phyloP scores from a whole-genome alignment of 2,888 invertebrate genomes.

The Ophion ventricosus region DNA sequence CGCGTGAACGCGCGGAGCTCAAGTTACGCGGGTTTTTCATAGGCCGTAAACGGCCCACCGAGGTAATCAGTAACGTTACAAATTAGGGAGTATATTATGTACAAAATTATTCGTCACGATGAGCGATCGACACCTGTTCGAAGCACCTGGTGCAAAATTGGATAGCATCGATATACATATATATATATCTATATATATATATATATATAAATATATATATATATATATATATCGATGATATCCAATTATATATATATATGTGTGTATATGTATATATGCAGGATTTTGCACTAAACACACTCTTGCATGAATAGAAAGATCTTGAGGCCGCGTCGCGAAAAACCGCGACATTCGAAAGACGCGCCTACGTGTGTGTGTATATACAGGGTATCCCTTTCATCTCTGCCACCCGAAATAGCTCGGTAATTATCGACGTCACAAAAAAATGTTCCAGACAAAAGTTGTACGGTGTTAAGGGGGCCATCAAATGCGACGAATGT shows the following conservation, averaged over 20 bases:
- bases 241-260: neutral
- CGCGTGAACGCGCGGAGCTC: neutral
- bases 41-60: neutral
- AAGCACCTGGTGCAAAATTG: constrained; percentile 47
- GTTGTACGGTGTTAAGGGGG: too few relatives aligned
- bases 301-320: constrained; percentile 13
- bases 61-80: constrained; percentile 4
- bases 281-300: constrained; percentile 22
- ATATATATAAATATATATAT: neutral
- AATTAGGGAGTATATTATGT: neutral
- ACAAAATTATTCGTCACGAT: constrained; percentile 33
- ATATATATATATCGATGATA: neutral
- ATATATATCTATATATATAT: neutral
- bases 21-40: neutral
- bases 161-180: neutral
- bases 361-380: neutral
- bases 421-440: too few relatives aligned
- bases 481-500: too few relatives aligned
- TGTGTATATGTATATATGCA: neutral
- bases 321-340: constrained; percentile 17
- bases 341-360: constrained; percentile 27
- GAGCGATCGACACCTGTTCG: constrained; percentile 55
- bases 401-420: too few relatives aligned
- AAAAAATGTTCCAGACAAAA: too few relatives aligned
- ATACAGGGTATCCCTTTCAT: too few relatives aligned